Evolutionary conservation across 2,113 vertebrate species (phyloP), one percentile per base, ranked within the genome.

Genomic region (Microtus oregoni): DNA sequence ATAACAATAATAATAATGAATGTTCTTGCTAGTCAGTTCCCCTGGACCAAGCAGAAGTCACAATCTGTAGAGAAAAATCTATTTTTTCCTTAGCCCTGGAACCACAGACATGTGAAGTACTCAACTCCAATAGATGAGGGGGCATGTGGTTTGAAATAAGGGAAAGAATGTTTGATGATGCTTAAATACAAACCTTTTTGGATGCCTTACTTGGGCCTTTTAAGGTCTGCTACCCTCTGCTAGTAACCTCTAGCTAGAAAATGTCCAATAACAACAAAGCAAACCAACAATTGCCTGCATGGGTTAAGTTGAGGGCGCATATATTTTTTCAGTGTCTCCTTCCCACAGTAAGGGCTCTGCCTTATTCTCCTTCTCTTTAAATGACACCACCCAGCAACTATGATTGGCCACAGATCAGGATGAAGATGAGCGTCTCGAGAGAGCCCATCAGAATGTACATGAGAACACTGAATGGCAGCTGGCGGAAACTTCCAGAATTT

Each of bases 31-130:
- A 92, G 85, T 97, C 97, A 79, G 77, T 86, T 95, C n/a, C 67
- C 81, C 17, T 52, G 13, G 81, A 96, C 94, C 78, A 90, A 95
- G 91, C 55, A 86, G 28, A 65, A 94, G 94, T 88, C 86, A 83
- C 50, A 92, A 32, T 89, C 96, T 96, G 97, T 91, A 97, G 95
- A 96, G 95, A 94, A 94, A 97, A 97, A 73, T 55, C 96, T 96
- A 88, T 93, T 96, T 96, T 91, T 96, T 90, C 61, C 88, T 90
- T 77, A 93, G 92, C 92, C 90, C 22, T 44, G 90, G 85, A 96
- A 89, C 70, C 73, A 61, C 78, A 89, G 61, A 95, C 92, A 68
- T 26, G 88, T 90, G 67, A 95, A 95, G 94, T 79, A 91, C 81
- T 90, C 92, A 78, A 96, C 90, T 94, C 82, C 52, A 94, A 38